Evolutionary conservation across 2,113 vertebrate species (phyloP), one percentile per base, ranked within the genome.

Genomic region (Mola mola): DNA sequence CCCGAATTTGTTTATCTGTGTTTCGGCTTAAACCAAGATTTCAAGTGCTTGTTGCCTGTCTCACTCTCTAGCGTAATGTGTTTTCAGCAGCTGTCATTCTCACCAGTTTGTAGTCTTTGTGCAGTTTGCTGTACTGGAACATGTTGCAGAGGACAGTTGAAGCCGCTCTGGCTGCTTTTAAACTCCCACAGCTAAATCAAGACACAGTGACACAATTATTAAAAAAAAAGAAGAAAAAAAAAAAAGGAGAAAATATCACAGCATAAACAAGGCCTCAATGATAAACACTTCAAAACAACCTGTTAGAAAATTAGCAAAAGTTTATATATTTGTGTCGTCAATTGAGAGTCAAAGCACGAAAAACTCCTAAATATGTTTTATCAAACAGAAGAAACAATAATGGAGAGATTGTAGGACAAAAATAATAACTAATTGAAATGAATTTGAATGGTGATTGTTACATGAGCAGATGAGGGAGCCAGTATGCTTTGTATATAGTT

Each of bases 71-170:
- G n/a, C n/a, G n/a, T n/a, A n/a, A n/a, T n/a, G 37, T 8, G 6
- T 8, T 19, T 8, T 28, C 3, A 24, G 8, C 22, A 8, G 6
- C 7, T n/a, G 19, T 3, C n/a, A 9, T 2, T 49, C 94, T 0
- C 79, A 99, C 97, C 92, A 90, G 90, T 78, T 95, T 96, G 92
- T 94, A 98, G 84, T 98, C 95, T 47, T 90, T 95, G 89, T 98
- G 96, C 33, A 99, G 94, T 79, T 97, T 98, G 88, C 31, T 94
- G 89, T 99, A 98, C 55, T 96, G 96, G 92, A 96, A 98, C 94
- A 99, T 96, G 85, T 99, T 99, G 79, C 89, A 90, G 83, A 99
- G 85, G 60, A 99, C 95, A 13, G 95, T 98, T 36, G 95, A 92
- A 0, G 96, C 95, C 0, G 96, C 96, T 31, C 94, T 88, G 33